Evolutionary conservation across 2,888 invertebrate genomes (phyloP).

Genomic region (Lucinisca nassula): DNA sequence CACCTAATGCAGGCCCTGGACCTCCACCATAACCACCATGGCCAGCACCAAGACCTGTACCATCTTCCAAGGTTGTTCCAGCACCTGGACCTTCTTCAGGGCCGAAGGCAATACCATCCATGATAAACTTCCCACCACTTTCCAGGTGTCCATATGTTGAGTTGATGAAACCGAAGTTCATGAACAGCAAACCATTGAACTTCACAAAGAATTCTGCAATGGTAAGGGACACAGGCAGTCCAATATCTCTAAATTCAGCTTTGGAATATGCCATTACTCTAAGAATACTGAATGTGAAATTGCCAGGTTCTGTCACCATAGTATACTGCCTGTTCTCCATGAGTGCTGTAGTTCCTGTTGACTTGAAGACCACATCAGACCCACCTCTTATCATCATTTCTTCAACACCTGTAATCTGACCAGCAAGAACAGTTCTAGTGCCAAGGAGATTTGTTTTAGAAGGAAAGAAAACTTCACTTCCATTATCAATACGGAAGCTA

Average conservation of each 20-base stretch:
- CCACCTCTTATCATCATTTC: slow-evolving; percentile 74
- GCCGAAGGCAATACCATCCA: slow-evolving; percentile 75
- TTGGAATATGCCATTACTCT: slow-evolving; percentile 73
- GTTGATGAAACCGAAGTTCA: slow-evolving; percentile 74
- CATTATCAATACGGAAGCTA: slow-evolving; percentile 77
- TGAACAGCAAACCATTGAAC: slow-evolving; percentile 74
- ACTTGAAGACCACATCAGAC: slow-evolving; percentile 74
- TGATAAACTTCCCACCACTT: slow-evolving; percentile 76
- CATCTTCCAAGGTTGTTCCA: slow-evolving; percentile 65
- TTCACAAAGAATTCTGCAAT: slow-evolving; percentile 76
- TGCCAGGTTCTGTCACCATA: slow-evolving; percentile 78
- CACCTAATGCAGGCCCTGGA: slow-evolving; percentile 71
- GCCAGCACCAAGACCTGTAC: slow-evolving; percentile 75
- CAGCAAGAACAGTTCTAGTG: slow-evolving; percentile 76
- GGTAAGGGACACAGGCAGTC: slow-evolving; percentile 66
- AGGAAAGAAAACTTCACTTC: slow-evolving; percentile 75
- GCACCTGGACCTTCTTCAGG: slow-evolving; percentile 74
- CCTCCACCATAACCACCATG: slow-evolving; percentile 81
- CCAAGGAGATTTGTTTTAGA: slow-evolving; percentile 75
- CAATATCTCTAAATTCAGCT: slow-evolving; percentile 76
- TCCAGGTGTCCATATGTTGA: slow-evolving; percentile 76
- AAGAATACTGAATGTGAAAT: slow-evolving; percentile 75
- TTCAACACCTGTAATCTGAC: slow-evolving; percentile 77
- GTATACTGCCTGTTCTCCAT: slow-evolving; percentile 75
- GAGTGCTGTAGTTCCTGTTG: slow-evolving; percentile 77